Base-by-base conservation (phyloP, 2,888 invertebrate genomes). In the Conomelus anceps region DNA sequence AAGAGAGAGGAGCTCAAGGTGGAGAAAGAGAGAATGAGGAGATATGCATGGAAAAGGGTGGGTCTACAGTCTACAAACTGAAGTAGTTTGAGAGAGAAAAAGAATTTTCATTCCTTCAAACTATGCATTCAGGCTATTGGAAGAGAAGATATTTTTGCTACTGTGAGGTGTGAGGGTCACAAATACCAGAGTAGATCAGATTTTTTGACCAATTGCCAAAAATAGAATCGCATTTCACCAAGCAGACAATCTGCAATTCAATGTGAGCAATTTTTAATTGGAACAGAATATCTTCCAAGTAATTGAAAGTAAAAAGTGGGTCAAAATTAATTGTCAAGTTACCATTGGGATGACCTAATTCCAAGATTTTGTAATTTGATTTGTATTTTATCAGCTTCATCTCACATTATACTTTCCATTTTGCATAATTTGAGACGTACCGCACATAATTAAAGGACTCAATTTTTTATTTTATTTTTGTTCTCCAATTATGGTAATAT, bases 1-100 rank as follows among this genome's bases (percentile, higher is more conserved):
- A 91, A 91, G 22, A 91, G 90, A 24, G 92, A 90, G 84, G 91
- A 91, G 22, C 92, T 91, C 86, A 92, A 91, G 24, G 91, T 90
- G 24, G 86, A 89, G 3, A 89, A 88, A 34, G 90, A 90, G 9
- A 89, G 88, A 17, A 90, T 89, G 84, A 85, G 89, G 34, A 89
- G 88, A 89, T 23, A 22, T 22, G 22, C n/a, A 89, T 22, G 23
- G 84, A 26, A 85, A 6, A 20, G 84, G 41, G 24, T 17, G 63
- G 26, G 85, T 24, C 24, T 7, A 26, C n/a, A n/a, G n/a, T n/a
- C n/a, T n/a, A 89, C 24, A 22, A 22, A 22, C n/a, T 85, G 85
- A 84, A 3, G 20, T 23, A 24, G 85, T 20, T 6, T 1, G 84
- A 89, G 85, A 85, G 85, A 88, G 88, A 3, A 87, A 88, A 22